These are phyloP conservation scores for Erebia palarica DNA, from an alignment of 2,888 invertebrate species.

Conservation along the genomic window DNA sequence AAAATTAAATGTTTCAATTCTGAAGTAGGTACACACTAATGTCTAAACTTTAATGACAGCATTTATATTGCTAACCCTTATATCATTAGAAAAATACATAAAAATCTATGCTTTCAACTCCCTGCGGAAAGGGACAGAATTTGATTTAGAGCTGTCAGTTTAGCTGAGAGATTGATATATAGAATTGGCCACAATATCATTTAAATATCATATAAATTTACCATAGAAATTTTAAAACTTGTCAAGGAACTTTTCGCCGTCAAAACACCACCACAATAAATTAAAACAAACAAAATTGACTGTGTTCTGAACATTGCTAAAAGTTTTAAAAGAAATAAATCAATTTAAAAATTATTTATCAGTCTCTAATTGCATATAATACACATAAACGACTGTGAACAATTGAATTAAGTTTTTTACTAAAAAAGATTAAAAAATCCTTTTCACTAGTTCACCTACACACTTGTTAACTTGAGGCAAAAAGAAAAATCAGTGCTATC, in stretches of 20 bases:
- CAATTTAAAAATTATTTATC: neutral
- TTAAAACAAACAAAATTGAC: neutral
- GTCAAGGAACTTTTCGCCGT: conserved; percentile 22
- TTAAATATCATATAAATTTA: too few species aligned
- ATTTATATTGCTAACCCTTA: too few species aligned
- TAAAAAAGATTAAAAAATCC: neutral
- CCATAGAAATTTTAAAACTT: conserved; percentile 63
- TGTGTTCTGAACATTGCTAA: conserved; percentile 12
- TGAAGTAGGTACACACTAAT: too few species aligned
- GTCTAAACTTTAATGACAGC: too few species aligned
- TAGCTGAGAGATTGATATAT: too few species aligned
- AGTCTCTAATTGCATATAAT: neutral
- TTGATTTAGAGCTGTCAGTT: too few species aligned
- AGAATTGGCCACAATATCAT: neutral
- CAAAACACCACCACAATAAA: conserved; percentile 7
- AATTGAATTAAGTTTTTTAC: neutral
- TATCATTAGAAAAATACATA: too few species aligned
- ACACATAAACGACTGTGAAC: neutral
- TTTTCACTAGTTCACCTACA: neutral
- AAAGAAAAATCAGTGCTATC: neutral
- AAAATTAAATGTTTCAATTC: too few species aligned
- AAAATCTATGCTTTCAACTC: too few species aligned
- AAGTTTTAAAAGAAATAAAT: neutral
- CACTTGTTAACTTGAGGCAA: neutral
- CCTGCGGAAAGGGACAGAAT: too few species aligned